Percentiles rank a stretch among this genome's conserved stretches.
These are phyloP conservation scores for Apis dorsata DNA, from an alignment of 1,140 invertebrate genomes.

Conservation along the genomic window DNA sequence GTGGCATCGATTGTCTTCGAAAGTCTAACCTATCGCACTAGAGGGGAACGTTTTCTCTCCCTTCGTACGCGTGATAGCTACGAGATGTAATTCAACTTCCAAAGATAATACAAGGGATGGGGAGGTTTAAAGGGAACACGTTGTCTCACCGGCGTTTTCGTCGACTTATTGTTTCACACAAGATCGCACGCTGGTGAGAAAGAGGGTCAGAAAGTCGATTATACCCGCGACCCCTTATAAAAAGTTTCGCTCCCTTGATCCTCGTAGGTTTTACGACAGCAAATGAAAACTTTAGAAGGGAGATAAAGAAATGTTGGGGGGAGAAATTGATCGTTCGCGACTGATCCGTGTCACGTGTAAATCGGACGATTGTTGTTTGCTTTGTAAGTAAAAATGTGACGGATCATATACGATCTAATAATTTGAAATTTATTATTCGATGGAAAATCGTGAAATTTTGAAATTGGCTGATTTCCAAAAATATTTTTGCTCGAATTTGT, in stretches of 20 bases:
- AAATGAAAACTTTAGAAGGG: neutral
- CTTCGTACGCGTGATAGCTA: neutral
- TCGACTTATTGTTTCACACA: neutral
- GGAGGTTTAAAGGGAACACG: neutral
- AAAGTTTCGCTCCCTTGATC: neutral
- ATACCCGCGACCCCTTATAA: neutral
- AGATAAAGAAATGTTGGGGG: neutral
- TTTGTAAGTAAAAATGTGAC: neutral
- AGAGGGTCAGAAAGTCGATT: conserved; percentile 1
- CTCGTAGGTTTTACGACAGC: neutral
- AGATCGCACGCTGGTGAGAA: neutral
- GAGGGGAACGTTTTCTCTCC: neutral
- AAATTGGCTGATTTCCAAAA: too few species aligned
- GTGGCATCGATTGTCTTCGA: neutral
- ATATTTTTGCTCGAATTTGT: neutral
- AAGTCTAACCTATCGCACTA: neutral
- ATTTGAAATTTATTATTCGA: too few species aligned
- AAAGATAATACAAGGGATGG: neutral
- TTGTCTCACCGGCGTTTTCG: neutral
- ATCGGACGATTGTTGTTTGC: too few species aligned
- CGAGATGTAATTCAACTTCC: conserved; percentile 20
- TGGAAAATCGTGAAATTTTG: neutral
- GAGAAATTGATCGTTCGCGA: neutral
- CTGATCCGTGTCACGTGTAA: too few species aligned
- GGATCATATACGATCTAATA: too few species aligned